These are phyloP conservation scores for Lochmaea capreae DNA, from an alignment of 2,888 invertebrate genomes.

Conservation along the genomic window DNA sequence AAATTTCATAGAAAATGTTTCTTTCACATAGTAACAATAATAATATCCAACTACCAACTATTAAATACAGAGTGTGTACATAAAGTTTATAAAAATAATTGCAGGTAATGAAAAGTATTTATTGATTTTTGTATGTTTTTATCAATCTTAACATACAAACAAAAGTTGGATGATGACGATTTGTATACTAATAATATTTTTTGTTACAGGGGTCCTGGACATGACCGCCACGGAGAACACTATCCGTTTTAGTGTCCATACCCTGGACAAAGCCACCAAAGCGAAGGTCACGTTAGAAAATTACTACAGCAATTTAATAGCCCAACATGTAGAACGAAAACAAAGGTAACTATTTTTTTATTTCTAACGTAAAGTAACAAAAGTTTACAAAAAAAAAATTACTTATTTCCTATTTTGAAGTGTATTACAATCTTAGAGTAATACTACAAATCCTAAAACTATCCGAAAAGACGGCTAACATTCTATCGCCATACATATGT, in stretches of 20 bases:
- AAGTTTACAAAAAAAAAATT: too few relatives aligned
- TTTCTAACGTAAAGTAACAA: too few relatives aligned
- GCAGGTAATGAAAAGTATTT: background rate
- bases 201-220: slow-evolving; percentile 79
- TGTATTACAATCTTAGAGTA: too few relatives aligned
- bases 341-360: slow-evolving; percentile 74
- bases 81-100: background rate
- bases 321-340: slow-evolving; percentile 97
- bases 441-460: too few relatives aligned
- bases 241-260: slow-evolving; percentile 96
- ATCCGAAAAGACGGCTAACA: too few relatives aligned
- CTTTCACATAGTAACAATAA: background rate
- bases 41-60: background rate
- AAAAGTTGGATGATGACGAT: background rate
- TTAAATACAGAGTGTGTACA: background rate
- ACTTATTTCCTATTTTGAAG: too few relatives aligned
- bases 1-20: slow-evolving; percentile 8
- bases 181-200: slow-evolving; percentile 31
- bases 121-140: too few relatives aligned
- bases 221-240: slow-evolving; percentile 86
- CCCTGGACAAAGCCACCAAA: slow-evolving; percentile 98
- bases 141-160: background rate
- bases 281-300: slow-evolving; percentile 99
- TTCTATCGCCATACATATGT: too few relatives aligned
- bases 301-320: slow-evolving; percentile 98